Base-by-base conservation (phyloP, 35 echinoderm and acorn worm genomes). In the Apostichopus parvimensis region DNA sequence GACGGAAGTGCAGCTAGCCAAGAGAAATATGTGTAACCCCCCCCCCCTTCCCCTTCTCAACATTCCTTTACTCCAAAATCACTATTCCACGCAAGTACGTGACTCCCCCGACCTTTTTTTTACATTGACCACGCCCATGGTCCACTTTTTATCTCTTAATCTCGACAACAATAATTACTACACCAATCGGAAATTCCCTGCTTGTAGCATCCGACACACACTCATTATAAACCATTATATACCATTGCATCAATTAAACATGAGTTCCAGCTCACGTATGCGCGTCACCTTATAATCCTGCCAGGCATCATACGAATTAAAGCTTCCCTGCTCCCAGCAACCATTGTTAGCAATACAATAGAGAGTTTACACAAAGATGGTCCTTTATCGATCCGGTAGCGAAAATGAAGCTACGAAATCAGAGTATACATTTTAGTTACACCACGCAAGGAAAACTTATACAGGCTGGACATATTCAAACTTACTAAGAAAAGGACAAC, bases 281-380 rank as follows among this genome's bases (percentile, higher is more conserved):
- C 64, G 64, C 64, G 64, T 68, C 64, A 68, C 64, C 13, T 18
- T 68, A 11, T 14, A 14, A 68, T 68, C 79, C 79, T 11, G 54
- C 6, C 18, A 53, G 28, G 79, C 79, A 82, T 82, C 55, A 56
- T 82, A 82, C 52, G 79, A 82, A 82, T 55, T 82, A 53, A 54
- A 82, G 79, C 79, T 82, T 82, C 79, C 79, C 18, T 56, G 21
- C 79, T 82, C 79, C 79, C 79, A 56, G 79, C 79, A 82, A 82
- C 79, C 79, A 82, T 82, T 82, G 79, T 82, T 82, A 18, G 12
- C 79, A 56, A 82, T 82, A 57, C 25, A 82, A 82, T 55, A 55
- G 79, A 54, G 57, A 82, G 79, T 82, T 82, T 82, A 82, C 79
- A 82, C 55, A 82, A 82, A 82, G 52, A 14, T 12, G 3, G 15